Percentiles rank a stretch among this genome's conserved stretches.
phyloP scores from a whole-genome alignment of 1,140 invertebrate species.

The Hyles euphorbiae region DNA sequence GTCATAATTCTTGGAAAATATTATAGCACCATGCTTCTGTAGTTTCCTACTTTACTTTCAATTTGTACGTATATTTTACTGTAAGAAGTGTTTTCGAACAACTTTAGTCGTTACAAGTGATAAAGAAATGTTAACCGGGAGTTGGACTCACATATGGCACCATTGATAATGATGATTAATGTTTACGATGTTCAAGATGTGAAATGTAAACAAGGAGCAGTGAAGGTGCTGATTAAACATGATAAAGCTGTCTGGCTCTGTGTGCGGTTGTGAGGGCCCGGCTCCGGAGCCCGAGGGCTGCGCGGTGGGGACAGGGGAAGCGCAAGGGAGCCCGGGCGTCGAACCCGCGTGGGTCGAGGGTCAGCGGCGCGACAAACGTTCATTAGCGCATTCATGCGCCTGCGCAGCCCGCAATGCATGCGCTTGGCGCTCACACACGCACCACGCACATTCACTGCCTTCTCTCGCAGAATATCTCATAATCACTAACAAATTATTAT shows the following conservation, averaged over 20 bases:
- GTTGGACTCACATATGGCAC: too few relatives aligned
- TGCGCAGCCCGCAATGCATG: conserved; percentile 22
- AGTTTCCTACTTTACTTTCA: too few relatives aligned
- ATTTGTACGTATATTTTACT: too few relatives aligned
- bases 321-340: conserved; percentile 31
- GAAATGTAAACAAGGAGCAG: conserved; percentile 31
- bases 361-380: conserved; percentile 61
- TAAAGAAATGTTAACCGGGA: too few relatives aligned
- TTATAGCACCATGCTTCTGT: too few relatives aligned
- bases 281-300: conserved; percentile 16
- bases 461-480: too few relatives aligned
- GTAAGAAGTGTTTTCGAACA: too few relatives aligned
- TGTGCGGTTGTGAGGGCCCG: conserved; percentile 32
- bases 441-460: too few relatives aligned
- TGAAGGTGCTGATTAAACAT: conserved; percentile 32
- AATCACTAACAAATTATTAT: too few relatives aligned
- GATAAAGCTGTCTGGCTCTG: conserved; percentile 49
- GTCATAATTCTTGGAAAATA: too few relatives aligned
- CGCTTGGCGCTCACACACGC: too few relatives aligned
- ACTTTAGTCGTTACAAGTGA: too few relatives aligned
- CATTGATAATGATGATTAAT: conserved; percentile 2
- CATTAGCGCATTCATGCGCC: conserved; percentile 56
- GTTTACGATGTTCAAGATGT: conserved; percentile 6
- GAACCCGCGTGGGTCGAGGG: conserved; percentile 69
- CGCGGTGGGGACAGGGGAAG: conserved; percentile 12